These are phyloP conservation scores for Yponomeuta evonymella DNA, from an alignment of 2,888 invertebrate genomes.

Conservation along the genomic window DNA sequence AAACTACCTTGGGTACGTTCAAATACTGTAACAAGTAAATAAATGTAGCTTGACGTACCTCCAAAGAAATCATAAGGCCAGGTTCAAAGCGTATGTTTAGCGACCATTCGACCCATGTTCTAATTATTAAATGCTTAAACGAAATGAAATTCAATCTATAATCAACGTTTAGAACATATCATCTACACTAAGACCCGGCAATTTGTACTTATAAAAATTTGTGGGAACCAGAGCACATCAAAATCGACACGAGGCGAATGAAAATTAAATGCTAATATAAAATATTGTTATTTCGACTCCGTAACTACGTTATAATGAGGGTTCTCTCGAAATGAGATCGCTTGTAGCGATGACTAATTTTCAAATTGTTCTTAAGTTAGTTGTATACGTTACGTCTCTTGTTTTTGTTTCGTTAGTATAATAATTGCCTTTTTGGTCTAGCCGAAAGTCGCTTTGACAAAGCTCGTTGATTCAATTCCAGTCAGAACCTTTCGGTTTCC, in stretches of 20 bases:
- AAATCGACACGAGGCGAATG: constrained; percentile 44
- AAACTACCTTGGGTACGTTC: too few relatives aligned
- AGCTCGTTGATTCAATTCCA: too few relatives aligned
- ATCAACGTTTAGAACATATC: constrained; percentile 14
- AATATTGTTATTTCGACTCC: constrained; percentile 61
- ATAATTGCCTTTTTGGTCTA: constrained; percentile 27
- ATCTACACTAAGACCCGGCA: constrained; percentile 38
- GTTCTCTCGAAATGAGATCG: constrained; percentile 57
- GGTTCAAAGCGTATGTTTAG: constrained; percentile 8
- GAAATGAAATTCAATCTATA: constrained; percentile 15
- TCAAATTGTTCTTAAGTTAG: constrained; percentile 23
- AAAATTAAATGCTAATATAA: constrained; percentile 74
- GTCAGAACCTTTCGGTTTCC: too few relatives aligned
- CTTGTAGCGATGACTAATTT: constrained; percentile 63
- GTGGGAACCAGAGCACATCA: constrained; percentile 48
- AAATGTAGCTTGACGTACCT: too few relatives aligned
- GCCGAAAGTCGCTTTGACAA: too few relatives aligned
- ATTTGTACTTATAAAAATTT: constrained; percentile 37
- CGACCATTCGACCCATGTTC: constrained; percentile 6
- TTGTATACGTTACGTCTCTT: not conserved
- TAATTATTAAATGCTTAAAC: constrained; percentile 12
- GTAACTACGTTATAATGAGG: constrained; percentile 70
- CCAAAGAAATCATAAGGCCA: not conserved
- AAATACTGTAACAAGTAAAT: too few relatives aligned
- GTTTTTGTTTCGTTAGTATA: constrained; percentile 33